Evolutionary conservation across 2,797 vertebrate species (phyloP), one percentile per base, ranked within the genome.

Genomic region (Thunnus albacares): DNA sequence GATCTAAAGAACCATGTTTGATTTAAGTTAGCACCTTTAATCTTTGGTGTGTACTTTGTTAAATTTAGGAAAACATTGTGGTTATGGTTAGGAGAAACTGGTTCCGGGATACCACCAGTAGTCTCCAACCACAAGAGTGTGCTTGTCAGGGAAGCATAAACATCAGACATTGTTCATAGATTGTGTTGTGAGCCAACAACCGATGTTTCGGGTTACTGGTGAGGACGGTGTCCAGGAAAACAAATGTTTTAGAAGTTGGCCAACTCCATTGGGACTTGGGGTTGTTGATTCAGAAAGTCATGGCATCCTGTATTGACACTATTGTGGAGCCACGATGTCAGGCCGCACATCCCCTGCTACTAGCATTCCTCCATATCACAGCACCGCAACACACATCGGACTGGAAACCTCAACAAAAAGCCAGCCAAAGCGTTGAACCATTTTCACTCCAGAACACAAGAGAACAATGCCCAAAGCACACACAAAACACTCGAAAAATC

Each of bases 281-380:
- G 3, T 28, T 59, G 71, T 67, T 72, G 35, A 51, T 75, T 78
- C 64, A 78, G 55, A 65, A 61, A 45, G 28, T 58, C 70, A 26
- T 14, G 6, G 55, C 62, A 47, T 83, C 71, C 64, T 76, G 74
- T 56, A 12, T 10, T 26, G 55, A 59, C n/a, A 43, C 9, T 30
- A 41, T 2, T 63, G 6, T 3, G 15, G 11, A 63, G 66, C 56
- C 51, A 26, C 22, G 65, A 10, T 47, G 60, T 38, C 79, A 51
- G 58, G 5, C 28, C 10, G 6, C 65, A 47, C 33, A 35, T 70
- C 33, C 47, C 45, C 38, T 28, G 60, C 22, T 62, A 65, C 57
- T 28, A 22, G 57, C 41, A 58, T 49, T 73, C 41, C 70, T 76
- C 49, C 59, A 63, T 57, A 77, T 71, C 72, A 17, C 75, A 70